These are phyloP conservation scores for Alentia gelatinosa DNA, from an alignment of 2,888 invertebrate species.

Conservation along the genomic window DNA sequence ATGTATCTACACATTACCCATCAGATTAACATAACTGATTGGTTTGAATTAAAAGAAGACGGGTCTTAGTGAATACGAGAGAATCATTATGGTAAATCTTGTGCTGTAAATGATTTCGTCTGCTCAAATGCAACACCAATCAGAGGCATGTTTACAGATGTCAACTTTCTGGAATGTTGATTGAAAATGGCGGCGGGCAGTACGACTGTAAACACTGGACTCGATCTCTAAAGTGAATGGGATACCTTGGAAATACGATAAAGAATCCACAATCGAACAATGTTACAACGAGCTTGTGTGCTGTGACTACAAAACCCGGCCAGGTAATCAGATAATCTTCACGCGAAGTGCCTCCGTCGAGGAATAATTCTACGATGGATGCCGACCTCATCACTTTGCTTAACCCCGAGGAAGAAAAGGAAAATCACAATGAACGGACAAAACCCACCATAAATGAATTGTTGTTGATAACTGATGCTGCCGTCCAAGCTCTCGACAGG, in stretches of 20 bases:
- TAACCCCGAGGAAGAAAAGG: conserved; percentile 8
- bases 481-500: conserved; percentile 47
- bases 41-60: too few species aligned
- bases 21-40: too few species aligned
- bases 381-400: background rate
- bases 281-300: background rate
- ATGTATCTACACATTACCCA: background rate
- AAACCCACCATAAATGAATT: conserved; percentile 19
- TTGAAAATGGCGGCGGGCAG: conserved; percentile 45
- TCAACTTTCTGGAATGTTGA: background rate
- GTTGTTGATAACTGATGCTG: conserved; percentile 31
- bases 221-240: background rate
- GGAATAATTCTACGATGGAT: background rate
- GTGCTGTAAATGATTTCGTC: background rate
- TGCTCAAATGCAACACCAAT: background rate
- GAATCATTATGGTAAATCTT: too few species aligned
- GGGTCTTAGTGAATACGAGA: too few species aligned
- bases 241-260: background rate
- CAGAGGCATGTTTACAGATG: background rate
- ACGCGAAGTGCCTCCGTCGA: background rate
- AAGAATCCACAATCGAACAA: background rate
- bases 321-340: background rate
- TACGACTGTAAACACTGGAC: conserved; percentile 31
- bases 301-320: background rate
- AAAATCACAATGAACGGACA: background rate